Percentiles rank a stretch among this genome's conserved stretches.
phyloP scores from a whole-genome alignment of 2,888 invertebrate species.

The Meandrusa payeni region DNA sequence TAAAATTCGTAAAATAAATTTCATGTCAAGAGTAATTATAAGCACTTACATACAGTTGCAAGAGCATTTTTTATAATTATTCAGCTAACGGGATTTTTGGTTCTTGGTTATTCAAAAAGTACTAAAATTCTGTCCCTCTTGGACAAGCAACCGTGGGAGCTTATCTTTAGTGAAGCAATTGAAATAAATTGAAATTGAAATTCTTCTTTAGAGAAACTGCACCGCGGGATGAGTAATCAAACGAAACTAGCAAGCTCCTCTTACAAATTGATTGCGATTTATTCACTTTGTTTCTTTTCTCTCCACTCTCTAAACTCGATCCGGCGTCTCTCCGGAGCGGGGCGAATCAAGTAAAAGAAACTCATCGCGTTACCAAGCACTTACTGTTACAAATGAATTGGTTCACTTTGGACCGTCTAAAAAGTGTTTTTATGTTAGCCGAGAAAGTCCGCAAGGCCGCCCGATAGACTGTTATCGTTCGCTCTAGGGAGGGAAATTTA shows the following conservation, averaged over 20 bases:
- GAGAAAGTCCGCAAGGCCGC: constrained; percentile 51
- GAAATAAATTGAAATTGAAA: too few species aligned
- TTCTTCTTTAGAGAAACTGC: constrained; percentile 7
- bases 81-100: too few species aligned
- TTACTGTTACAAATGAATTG: constrained; percentile 63
- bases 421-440: constrained; percentile 52
- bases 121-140: too few species aligned
- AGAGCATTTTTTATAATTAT: too few species aligned
- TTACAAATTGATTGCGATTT: constrained; percentile 61
- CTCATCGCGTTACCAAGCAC: constrained; percentile 61
- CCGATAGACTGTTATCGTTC: constrained; percentile 71
- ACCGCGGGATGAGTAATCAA: constrained; percentile 24
- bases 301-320: constrained; percentile 54
- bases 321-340: constrained; percentile 43
- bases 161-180: too few species aligned
- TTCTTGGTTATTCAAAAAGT: too few species aligned
- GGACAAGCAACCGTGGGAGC: too few species aligned
- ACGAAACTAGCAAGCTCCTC: constrained; percentile 26
- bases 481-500: constrained; percentile 75
- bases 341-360: constrained; percentile 61
- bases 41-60: too few species aligned
- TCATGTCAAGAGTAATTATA: too few species aligned
- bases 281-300: constrained; percentile 57
- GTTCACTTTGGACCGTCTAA: constrained; percentile 48
- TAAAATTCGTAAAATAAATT: too few species aligned